These are phyloP conservation scores for Thysanoteuthis rhombus DNA, from an alignment of 2,888 invertebrate genomes.

Conservation along the genomic window DNA sequence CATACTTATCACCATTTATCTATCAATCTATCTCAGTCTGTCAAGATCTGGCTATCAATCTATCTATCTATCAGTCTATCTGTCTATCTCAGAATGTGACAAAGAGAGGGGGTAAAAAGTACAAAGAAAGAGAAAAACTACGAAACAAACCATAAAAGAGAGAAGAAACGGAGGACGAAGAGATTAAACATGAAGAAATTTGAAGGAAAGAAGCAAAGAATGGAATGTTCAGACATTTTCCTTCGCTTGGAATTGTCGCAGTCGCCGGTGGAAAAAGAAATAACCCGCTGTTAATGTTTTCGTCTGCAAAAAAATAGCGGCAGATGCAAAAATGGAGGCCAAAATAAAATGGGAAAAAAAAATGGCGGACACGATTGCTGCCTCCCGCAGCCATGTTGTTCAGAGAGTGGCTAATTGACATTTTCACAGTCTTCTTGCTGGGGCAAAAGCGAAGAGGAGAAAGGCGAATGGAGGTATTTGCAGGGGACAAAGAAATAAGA, in stretches of 20 bases:
- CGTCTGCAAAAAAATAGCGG: not conserved
- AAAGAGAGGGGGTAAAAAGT: too few species aligned
- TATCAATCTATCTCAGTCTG: too few species aligned
- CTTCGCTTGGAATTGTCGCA: not conserved
- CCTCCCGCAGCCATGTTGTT: not conserved
- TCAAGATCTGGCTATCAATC: not conserved
- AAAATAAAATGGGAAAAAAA: not conserved
- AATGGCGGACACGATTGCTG: not conserved
- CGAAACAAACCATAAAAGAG: not conserved
- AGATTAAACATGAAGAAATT: not conserved
- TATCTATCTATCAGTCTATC: not conserved
- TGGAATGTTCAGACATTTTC: not conserved
- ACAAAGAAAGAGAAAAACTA: too few species aligned
- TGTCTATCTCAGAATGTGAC: too few species aligned
- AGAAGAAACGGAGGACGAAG: not conserved
- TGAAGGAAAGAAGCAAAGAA: not conserved
- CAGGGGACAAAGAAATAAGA: not conserved
- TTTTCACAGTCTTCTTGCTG: not conserved
- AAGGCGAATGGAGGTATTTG: not conserved
- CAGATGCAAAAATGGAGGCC: not conserved
- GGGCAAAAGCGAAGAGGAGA: not conserved
- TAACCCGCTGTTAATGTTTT: not conserved
- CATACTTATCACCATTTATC: too few species aligned
- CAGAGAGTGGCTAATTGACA: slow-evolving; percentile 12
- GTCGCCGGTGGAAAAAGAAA: not conserved